A percentile compares a stretch with the other conserved stretches of the same genome.
phyloP scores from a whole-genome alignment of 2,888 invertebrate species.

The Ceriagrion tenellum region DNA sequence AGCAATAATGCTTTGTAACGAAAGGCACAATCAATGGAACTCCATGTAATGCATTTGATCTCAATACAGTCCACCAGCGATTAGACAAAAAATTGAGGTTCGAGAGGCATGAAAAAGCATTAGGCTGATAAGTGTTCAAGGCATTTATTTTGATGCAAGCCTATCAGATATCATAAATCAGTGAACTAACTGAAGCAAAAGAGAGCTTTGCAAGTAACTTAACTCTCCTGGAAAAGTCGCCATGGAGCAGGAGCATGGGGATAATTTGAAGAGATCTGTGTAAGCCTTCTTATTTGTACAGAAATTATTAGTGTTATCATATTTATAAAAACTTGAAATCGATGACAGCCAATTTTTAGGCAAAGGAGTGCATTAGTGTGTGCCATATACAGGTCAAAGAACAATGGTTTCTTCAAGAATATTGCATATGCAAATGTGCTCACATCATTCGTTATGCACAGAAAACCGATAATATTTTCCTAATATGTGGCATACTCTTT shows the following conservation, averaged over 20 bases:
- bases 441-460: background rate
- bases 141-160: background rate
- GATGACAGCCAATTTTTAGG: slow-evolving; percentile 15
- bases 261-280: slow-evolving; percentile 5
- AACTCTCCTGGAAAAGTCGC: background rate
- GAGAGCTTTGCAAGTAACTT: background rate
- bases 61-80: slow-evolving; percentile 38
- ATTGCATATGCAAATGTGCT: slow-evolving; percentile 41
- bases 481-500: background rate
- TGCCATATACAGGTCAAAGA: slow-evolving; percentile 51
- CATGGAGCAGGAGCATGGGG: slow-evolving; percentile 29
- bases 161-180: background rate
- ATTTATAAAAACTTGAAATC: slow-evolving; percentile 37
- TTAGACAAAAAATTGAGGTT: background rate
- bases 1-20: slow-evolving; percentile 24
- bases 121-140: slow-evolving; percentile 1
- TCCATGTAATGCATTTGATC: slow-evolving; percentile 43
- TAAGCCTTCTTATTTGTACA: slow-evolving; percentile 50
- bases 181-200: background rate
- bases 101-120: background rate
- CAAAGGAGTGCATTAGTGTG: slow-evolving; percentile 23
- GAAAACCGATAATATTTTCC: background rate
- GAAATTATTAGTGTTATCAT: slow-evolving; percentile 48
- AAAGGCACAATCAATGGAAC: slow-evolving; percentile 22
- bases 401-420: slow-evolving; percentile 20